A percentile compares a stretch with the other conserved stretches of the same genome.
phyloP scores from a whole-genome alignment of 2,797 vertebrate species.

The Enteromius fasciolatus region DNA sequence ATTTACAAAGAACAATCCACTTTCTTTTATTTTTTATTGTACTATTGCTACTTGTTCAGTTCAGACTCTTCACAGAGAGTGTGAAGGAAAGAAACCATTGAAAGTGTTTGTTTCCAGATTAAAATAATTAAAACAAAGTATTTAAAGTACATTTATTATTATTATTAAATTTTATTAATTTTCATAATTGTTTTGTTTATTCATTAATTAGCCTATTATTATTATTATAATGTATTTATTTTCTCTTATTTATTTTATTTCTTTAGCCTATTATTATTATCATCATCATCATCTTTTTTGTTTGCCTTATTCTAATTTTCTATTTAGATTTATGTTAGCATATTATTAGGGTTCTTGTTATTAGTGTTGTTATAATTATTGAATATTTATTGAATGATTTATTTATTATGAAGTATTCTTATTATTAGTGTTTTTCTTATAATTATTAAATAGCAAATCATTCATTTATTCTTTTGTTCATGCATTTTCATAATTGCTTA shows the following conservation, averaged over 20 bases:
- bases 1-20: conserved; percentile 1
- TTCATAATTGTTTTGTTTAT: no score
- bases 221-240: no score
- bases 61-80: neutral
- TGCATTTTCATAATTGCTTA: neutral
- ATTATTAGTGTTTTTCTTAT: neutral
- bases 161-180: neutral
- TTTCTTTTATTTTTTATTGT: conserved; percentile 30
- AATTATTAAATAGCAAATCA: neutral
- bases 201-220: no score
- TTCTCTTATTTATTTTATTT: neutral
- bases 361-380: neutral
- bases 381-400: neutral
- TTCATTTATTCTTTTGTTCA: neutral
- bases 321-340: neutral
- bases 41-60: neutral
- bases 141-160: neutral
- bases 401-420: neutral
- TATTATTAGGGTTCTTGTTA: neutral
- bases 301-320: neutral
- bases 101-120: neutral
- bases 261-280: no score
- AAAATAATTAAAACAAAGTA: neutral
- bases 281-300: no score
- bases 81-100: neutral